A percentile compares a stretch with the other conserved stretches of the same genome.
Conservation (phyloP, 1,140 invertebrate genomes). For the Zaprionus africanus region DNA sequence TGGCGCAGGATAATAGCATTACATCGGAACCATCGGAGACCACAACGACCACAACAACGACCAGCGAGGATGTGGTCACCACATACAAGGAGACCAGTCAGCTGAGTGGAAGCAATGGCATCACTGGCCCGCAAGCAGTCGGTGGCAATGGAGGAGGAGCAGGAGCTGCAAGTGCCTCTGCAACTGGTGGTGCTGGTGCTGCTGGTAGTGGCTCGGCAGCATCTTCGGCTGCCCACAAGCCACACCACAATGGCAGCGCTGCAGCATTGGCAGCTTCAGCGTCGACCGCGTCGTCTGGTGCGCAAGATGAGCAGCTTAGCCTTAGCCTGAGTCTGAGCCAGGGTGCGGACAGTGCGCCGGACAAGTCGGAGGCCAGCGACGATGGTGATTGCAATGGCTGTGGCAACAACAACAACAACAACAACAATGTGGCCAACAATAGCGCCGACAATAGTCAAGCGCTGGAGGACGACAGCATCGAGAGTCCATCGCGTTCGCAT, state of each 20-base stretch:
- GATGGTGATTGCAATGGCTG: conserved; percentile 62
- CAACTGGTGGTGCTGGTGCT: conserved; percentile 2
- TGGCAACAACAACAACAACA: conserved; percentile 44
- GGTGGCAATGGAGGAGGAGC: conserved; percentile 12
- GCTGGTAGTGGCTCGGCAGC: neutral
- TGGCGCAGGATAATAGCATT: conserved; percentile 81
- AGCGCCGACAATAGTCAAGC: conserved; percentile 78
- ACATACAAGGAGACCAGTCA: conserved; percentile 82
- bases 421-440: conserved; percentile 45
- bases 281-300: neutral
- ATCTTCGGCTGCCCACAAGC: conserved; percentile 17
- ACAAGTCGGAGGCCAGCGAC: conserved; percentile 74
- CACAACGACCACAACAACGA: conserved; percentile 83
- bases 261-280: conserved; percentile 15
- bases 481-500: conserved; percentile 70
- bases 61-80: conserved; percentile 82
- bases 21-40: conserved; percentile 83
- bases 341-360: conserved; percentile 51
- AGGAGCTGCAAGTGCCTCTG: neutral
- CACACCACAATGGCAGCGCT: conserved; percentile 37
- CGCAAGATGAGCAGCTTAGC: conserved; percentile 44
- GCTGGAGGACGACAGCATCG: conserved; percentile 74
- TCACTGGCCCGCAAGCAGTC: conserved; percentile 33
- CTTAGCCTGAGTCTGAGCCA: conserved; percentile 46
- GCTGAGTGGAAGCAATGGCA: conserved; percentile 65